phyloP scores from a whole-genome alignment of 2,797 vertebrate species.

The Alcedo quadribrachys region DNA sequence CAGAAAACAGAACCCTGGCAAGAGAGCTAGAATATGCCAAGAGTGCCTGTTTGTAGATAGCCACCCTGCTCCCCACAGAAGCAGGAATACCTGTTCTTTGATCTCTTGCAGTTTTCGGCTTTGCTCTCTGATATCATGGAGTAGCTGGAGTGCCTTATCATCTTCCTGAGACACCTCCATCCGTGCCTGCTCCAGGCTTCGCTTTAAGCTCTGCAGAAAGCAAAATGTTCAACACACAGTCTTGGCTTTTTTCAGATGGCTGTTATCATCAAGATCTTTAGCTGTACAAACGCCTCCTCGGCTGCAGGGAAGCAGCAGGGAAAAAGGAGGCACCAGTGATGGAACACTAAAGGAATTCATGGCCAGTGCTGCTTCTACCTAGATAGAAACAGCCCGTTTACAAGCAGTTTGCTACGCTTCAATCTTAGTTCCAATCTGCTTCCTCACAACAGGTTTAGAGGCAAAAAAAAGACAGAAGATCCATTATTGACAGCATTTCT shows the following conservation, averaged over 20 bases:
- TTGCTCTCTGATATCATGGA: slow-evolving; percentile 98
- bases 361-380: slow-evolving; percentile 27
- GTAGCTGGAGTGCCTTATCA: slow-evolving; percentile 96
- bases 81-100: slow-evolving; percentile 93
- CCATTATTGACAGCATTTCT: slow-evolving; percentile 51
- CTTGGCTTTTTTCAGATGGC: slow-evolving; percentile 24
- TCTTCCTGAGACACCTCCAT: slow-evolving; percentile 99
- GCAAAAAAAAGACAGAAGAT: slow-evolving; percentile 39
- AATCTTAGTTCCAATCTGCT: slow-evolving; percentile 5
- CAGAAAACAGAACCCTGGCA: background rate
- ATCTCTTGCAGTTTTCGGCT: slow-evolving; percentile 99
- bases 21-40: background rate
- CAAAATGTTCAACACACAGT: slow-evolving; percentile 75
- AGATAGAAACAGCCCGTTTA: background rate
- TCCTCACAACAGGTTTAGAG: background rate
- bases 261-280: slow-evolving; percentile 48
- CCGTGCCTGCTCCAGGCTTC: slow-evolving; percentile 97
- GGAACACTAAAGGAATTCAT: slow-evolving; percentile 1
- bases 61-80: slow-evolving; percentile 15
- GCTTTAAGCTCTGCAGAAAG: slow-evolving; percentile 95
- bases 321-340: background rate
- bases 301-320: background rate
- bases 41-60: background rate
- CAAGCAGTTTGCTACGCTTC: background rate
- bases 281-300: slow-evolving; percentile 54